These are phyloP conservation scores for Gnatocerus cornutus DNA, from an alignment of 2,888 invertebrate genomes.

Conservation along the genomic window DNA sequence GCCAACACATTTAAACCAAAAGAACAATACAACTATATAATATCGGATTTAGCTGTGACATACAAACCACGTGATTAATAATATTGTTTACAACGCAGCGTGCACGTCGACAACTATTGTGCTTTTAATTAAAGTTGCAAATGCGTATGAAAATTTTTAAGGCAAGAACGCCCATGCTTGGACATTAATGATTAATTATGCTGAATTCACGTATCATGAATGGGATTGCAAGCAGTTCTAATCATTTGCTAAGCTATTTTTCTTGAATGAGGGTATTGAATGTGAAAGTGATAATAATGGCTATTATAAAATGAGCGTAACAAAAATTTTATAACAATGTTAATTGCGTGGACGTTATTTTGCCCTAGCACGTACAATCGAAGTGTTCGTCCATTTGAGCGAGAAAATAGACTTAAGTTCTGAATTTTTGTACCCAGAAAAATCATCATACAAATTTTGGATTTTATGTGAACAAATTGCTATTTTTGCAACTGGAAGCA, in stretches of 20 bases:
- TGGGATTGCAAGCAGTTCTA: neutral
- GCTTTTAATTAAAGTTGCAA: slow-evolving; percentile 36
- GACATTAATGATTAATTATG: neutral
- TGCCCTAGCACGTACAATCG: too few relatives aligned
- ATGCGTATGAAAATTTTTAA: slow-evolving; percentile 16
- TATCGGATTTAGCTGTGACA: slow-evolving; percentile 43
- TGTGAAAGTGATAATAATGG: too few relatives aligned
- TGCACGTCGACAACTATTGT: slow-evolving; percentile 18
- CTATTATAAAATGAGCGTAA: too few relatives aligned
- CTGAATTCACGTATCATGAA: neutral
- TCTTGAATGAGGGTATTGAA: too few relatives aligned
- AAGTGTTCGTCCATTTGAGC: too few relatives aligned
- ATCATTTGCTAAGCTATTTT: too few relatives aligned
- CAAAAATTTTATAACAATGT: neutral
- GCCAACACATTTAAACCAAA: slow-evolving; percentile 50
- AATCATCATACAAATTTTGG: too few relatives aligned
- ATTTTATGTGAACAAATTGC: too few relatives aligned
- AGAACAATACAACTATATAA: slow-evolving; percentile 47
- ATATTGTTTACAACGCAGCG: slow-evolving; percentile 39
- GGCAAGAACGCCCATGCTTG: slow-evolving; percentile 15
- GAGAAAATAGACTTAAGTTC: too few relatives aligned
- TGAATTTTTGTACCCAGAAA: neutral
- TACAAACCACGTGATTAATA: slow-evolving; percentile 39
- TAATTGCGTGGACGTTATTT: neutral
- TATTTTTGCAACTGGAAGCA: too few relatives aligned